phyloP scores from a whole-genome alignment of 2,888 invertebrate species.

The Heliothis peltigera region DNA sequence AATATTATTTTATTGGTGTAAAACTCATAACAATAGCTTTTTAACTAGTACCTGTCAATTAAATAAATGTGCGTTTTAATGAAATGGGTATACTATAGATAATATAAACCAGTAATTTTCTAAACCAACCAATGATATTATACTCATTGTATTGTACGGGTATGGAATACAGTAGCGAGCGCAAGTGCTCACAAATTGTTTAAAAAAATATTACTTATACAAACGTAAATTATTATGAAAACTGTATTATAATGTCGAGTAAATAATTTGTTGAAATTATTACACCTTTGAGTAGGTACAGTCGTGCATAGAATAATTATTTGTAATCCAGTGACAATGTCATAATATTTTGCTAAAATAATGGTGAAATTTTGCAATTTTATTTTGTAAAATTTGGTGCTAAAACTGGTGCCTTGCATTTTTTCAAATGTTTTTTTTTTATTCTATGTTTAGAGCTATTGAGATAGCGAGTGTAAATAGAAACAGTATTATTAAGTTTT shows the following conservation, averaged over 20 bases:
- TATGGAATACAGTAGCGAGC: conserved; percentile 54
- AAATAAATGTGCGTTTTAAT: not conserved
- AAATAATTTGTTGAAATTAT: conserved; percentile 14
- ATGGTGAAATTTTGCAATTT: conserved; percentile 20
- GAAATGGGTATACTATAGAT: not conserved
- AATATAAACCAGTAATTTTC: not conserved
- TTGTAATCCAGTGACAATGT: conserved; percentile 6
- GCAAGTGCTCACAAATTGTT: conserved; percentile 42
- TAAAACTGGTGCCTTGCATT: conserved; percentile 74
- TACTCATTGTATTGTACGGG: conserved; percentile 54
- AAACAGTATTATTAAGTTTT: conserved; percentile 78
- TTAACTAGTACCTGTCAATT: not conserved
- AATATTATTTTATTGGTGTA: not conserved
- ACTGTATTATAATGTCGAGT: conserved; percentile 26
- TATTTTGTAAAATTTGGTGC: conserved; percentile 69
- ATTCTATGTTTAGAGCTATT: conserved; percentile 54
- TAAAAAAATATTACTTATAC: conserved; percentile 24
- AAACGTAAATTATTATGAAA: conserved; percentile 33
- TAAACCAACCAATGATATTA: conserved; percentile 26
- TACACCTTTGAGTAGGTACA: conserved; percentile 47
- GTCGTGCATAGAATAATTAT: conserved; percentile 28
- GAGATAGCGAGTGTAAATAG: conserved; percentile 66
- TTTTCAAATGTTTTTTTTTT: conserved; percentile 62
- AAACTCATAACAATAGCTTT: not conserved
- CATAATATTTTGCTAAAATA: conserved; percentile 5